phyloP scores from a whole-genome alignment of 2,888 invertebrate species.

The Orthonevra nobilis region DNA sequence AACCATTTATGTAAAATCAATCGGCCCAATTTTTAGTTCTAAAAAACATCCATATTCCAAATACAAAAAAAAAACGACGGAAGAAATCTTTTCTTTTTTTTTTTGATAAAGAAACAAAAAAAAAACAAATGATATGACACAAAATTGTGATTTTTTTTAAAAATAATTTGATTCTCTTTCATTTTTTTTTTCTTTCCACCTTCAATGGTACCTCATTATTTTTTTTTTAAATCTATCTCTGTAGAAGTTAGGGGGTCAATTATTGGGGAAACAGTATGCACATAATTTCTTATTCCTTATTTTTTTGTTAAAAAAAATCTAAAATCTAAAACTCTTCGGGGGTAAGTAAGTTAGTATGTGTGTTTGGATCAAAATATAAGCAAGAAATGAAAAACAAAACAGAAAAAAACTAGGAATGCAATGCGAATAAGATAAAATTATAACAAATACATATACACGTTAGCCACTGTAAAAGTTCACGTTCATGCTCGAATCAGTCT shows the following conservation, averaged over 20 bases:
- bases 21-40: constrained; percentile 71
- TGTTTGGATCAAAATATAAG: too few relatives aligned
- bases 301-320: too few relatives aligned
- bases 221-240: too few relatives aligned
- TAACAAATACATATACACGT: constrained; percentile 56
- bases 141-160: constrained; percentile 68
- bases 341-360: constrained; percentile 39
- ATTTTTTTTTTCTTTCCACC: constrained; percentile 45
- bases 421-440: constrained; percentile 15
- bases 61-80: constrained; percentile 13
- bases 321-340: constrained; percentile 7
- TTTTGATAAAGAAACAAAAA: constrained; percentile 24
- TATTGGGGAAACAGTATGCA: not conserved
- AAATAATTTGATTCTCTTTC: constrained; percentile 58
- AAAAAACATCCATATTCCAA: constrained; percentile 62
- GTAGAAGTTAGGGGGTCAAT: constrained; percentile 22
- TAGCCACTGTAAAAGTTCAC: constrained; percentile 68
- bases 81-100: too few relatives aligned
- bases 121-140: constrained; percentile 38
- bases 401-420: too few relatives aligned
- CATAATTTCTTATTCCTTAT: not conserved
- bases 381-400: too few relatives aligned
- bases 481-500: constrained; percentile 42
- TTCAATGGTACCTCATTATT: constrained; percentile 34
- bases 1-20: constrained; percentile 63